Conservation (phyloP, 2,113 vertebrate genomes). For the Sylvilagus bachmani region DNA sequence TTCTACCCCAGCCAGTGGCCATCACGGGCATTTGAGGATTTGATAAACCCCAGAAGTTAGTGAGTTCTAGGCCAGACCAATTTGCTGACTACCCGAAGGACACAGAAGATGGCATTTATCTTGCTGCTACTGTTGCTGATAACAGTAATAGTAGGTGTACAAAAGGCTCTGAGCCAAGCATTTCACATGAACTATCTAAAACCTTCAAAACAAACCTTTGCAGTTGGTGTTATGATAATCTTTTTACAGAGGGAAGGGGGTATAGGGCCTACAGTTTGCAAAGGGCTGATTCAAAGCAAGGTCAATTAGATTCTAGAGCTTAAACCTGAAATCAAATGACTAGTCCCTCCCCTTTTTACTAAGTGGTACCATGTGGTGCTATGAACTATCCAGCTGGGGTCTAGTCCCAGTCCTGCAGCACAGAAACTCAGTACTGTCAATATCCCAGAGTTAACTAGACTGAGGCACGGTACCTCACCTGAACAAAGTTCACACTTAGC, state of each 20-base stretch:
- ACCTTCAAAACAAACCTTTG: conserved; percentile 12
- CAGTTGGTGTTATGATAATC: not conserved
- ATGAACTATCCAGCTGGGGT: not conserved
- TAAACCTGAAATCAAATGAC: not conserved
- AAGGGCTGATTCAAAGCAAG: conserved; percentile 16
- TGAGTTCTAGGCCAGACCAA: not conserved
- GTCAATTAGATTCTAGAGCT: conserved; percentile 11
- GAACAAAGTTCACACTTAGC: not conserved
- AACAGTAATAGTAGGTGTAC: not conserved
- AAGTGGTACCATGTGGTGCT: not conserved
- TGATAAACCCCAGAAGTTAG: not conserved
- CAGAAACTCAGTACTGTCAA: not conserved
- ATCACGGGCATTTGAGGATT: no score
- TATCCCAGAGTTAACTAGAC: not conserved
- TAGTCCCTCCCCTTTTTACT: not conserved
- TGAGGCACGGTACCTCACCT: not conserved
- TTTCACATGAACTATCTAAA: conserved; percentile 40
- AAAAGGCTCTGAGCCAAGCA: not conserved
- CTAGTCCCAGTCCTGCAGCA: not conserved
- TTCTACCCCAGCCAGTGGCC: no score
- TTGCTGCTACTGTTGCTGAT: not conserved
- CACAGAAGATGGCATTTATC: not conserved
- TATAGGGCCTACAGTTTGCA: not conserved
- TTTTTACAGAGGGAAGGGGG: conserved; percentile 24
- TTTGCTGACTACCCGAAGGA: not conserved